Evolutionary conservation across 2,797 vertebrate genomes (phyloP).

Genomic region (Cirrhinus molitorella): DNA sequence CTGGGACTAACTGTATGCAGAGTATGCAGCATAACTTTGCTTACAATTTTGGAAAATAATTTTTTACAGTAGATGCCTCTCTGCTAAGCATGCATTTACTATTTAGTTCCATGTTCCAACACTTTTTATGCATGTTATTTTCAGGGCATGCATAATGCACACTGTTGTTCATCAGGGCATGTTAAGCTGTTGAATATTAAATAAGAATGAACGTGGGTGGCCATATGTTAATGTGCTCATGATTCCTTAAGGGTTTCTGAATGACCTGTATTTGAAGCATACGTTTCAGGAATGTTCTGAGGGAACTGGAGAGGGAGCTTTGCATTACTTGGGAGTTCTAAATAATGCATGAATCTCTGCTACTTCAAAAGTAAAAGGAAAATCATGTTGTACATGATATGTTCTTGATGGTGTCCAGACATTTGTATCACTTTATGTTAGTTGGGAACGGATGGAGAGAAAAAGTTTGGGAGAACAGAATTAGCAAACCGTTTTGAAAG

Average conservation of each 20-base stretch:
- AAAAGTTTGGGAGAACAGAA: not conserved
- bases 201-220: not conserved
- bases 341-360: not conserved
- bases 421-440: not conserved
- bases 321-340: not conserved
- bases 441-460: not conserved
- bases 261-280: constrained; percentile 8
- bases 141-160: not conserved
- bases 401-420: not conserved
- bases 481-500: not conserved
- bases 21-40: too few relatives aligned
- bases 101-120: not conserved
- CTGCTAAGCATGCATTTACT: not conserved
- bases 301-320: not conserved
- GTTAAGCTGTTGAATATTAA: constrained; percentile 7
- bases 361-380: not conserved
- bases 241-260: not conserved
- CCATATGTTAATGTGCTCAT: constrained; percentile 1
- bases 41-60: too few relatives aligned
- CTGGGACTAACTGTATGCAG: too few relatives aligned
- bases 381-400: not conserved
- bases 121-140: not conserved
- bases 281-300: not conserved
- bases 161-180: constrained; percentile 4
- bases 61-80: not conserved